phyloP scores from a whole-genome alignment of 1,140 invertebrate species.

The Cyclina sinensis region DNA sequence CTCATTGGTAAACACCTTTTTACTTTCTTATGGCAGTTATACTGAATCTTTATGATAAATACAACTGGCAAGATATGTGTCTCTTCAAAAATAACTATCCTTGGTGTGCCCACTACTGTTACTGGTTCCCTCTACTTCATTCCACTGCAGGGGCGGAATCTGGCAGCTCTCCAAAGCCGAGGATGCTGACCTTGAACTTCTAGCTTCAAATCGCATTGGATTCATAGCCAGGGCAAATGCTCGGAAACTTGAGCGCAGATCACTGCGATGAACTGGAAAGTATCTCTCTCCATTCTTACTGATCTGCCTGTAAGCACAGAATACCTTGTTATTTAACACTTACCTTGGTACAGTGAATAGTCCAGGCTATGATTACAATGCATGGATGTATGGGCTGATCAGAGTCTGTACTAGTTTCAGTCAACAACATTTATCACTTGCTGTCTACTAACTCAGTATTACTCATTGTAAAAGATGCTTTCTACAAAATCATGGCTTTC shows the following conservation, averaged over 20 bases:
- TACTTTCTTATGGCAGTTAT: too few relatives aligned
- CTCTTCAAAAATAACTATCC: slow-evolving; percentile 23
- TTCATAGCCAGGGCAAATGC: slow-evolving; percentile 54
- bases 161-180: neutral
- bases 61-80: neutral
- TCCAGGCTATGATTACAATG: too few relatives aligned
- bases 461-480: too few relatives aligned
- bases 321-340: too few relatives aligned
- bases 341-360: too few relatives aligned
- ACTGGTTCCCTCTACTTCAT: neutral
- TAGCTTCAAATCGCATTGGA: slow-evolving; percentile 29
- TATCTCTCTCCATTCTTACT: slow-evolving; percentile 15
- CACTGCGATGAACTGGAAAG: slow-evolving; percentile 32
- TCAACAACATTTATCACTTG: too few relatives aligned
- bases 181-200: neutral
- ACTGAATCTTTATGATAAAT: too few relatives aligned
- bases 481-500: too few relatives aligned
- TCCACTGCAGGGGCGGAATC: neutral
- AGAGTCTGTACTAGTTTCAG: too few relatives aligned
- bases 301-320: neutral
- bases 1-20: too few relatives aligned
- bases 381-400: too few relatives aligned
- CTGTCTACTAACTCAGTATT: too few relatives aligned
- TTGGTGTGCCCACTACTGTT: slow-evolving; percentile 15
- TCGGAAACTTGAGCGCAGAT: slow-evolving; percentile 48